A percentile compares a stretch with the other conserved stretches of the same genome.
Evolutionary conservation across 2,797 vertebrate species (phyloP).

Genomic region (Avahi laniger): DNA sequence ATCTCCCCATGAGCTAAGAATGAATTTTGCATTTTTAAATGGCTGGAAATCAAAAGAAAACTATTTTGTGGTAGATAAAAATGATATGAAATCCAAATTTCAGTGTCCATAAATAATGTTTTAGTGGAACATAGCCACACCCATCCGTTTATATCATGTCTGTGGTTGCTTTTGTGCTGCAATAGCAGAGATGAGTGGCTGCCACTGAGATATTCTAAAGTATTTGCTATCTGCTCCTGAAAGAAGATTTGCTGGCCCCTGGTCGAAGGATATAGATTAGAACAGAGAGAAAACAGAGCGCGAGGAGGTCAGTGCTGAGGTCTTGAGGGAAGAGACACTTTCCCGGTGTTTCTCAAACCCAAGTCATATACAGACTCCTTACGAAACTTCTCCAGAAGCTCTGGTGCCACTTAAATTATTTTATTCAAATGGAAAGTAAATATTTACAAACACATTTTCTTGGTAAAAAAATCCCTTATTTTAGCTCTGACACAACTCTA

Average conservation of each 20-base stretch:
- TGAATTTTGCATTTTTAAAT: neutral
- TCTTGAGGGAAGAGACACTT: neutral
- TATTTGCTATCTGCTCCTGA: neutral
- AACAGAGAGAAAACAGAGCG: neutral
- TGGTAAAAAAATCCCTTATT: neutral
- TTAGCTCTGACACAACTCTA: neutral
- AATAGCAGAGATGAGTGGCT: neutral
- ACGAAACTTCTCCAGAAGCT: neutral
- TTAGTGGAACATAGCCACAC: neutral
- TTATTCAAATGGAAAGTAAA: conserved; percentile 20
- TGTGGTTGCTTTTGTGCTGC: neutral
- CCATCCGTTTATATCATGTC: neutral
- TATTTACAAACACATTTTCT: neutral
- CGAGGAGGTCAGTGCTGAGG: no score
- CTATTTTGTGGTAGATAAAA: neutral
- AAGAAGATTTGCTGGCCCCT: neutral
- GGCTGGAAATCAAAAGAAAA: neutral
- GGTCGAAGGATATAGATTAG: neutral
- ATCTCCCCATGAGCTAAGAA: neutral
- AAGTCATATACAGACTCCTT: neutral
- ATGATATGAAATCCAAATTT: neutral
- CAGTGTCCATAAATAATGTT: neutral
- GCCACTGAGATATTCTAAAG: neutral
- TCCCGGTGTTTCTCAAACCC: neutral
- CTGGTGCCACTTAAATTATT: neutral